Evolutionary conservation across 2,888 invertebrate genomes (phyloP).

Genomic region (Phyllotreta cruciferae): DNA sequence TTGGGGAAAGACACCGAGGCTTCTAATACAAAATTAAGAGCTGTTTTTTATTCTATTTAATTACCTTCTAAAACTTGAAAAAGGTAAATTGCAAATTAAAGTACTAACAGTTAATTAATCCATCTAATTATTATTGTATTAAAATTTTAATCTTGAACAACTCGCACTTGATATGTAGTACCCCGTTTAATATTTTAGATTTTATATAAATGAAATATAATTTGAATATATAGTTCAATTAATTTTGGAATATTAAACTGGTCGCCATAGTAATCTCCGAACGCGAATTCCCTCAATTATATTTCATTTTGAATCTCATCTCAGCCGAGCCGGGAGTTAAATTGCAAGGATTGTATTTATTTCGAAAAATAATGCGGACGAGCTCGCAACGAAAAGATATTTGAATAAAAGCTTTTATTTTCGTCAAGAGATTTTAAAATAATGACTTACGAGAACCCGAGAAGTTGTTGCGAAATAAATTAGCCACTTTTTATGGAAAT

Average conservation of each 20-base stretch:
- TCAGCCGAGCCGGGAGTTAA: conserved; percentile 11
- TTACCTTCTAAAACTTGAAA: too few relatives aligned
- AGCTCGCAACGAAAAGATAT: conserved; percentile 25
- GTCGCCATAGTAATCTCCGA: conserved; percentile 1
- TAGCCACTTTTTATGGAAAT: conserved; percentile 49
- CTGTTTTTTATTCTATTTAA: too few relatives aligned
- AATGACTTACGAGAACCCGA: conserved; percentile 54
- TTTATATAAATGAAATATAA: too few relatives aligned
- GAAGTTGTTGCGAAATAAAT: conserved; percentile 51
- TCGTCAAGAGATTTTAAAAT: conserved; percentile 50
- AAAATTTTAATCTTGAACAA: too few relatives aligned
- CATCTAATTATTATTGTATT: too few relatives aligned
- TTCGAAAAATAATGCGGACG: conserved; percentile 24
- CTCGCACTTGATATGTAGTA: too few relatives aligned
- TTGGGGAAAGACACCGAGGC: conserved; percentile 10
- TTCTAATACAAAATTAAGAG: too few relatives aligned
- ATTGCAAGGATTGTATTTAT: conserved; percentile 21
- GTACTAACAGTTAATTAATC: too few relatives aligned
- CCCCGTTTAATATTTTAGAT: too few relatives aligned
- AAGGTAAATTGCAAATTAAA: too few relatives aligned
- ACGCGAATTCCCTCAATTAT: conserved; percentile 5
- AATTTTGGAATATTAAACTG: neutral
- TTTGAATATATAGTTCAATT: neutral
- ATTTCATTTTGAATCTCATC: conserved; percentile 25
- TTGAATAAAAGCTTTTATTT: conserved; percentile 39